Base-by-base conservation (phyloP, 2,113 vertebrate species). In the Podocnemis expansa region DNA sequence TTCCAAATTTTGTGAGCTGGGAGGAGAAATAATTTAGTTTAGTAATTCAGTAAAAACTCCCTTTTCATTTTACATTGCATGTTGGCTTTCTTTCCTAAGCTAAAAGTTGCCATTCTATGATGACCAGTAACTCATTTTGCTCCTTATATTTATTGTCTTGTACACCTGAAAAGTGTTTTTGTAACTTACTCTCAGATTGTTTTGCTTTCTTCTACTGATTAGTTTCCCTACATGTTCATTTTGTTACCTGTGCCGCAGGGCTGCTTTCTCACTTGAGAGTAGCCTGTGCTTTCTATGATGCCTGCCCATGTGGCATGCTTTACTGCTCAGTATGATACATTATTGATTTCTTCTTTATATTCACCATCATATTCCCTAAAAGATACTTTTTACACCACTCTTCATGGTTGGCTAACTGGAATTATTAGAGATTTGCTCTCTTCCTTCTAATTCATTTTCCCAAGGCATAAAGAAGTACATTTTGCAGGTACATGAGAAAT, bases 11-110 rank as follows among this genome's bases (percentile, higher is more conserved):
- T 70, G 78, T 27, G 75, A 87, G 82, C 29, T 85, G 41, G 19
- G 47, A 84, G 45, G 81, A 67, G 63, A 85, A 89, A 34, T n/a
- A 88, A 83, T 93, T 94, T 78, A 91, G 88, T 93, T 92, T 88
- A 95, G 38, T 55, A 89, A 93, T 93, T 89, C 80, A 94, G n/a
- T 75, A 84, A 92, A 86, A 3, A 3, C 4, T 85, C 11, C 82
- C 1, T 67, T 75, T 91, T 41, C 45, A 4, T n/a, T 43, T 27
- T 14, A 80, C 75, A 67, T 55, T 75, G 63, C 80, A 87, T 27
- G 45, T 51, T 45, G 34, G 58, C 27, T 78, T 19, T 49, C 47
- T 56, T 82, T 76, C 81, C 56, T 47, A 49, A 25, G 47, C 82
- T 90, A 87, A 89, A 87, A 87, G 80, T 82, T 93, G 78, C 38